Evolutionary conservation across 2,888 invertebrate genomes (phyloP).

Genomic region (Sminthurides aquaticus): DNA sequence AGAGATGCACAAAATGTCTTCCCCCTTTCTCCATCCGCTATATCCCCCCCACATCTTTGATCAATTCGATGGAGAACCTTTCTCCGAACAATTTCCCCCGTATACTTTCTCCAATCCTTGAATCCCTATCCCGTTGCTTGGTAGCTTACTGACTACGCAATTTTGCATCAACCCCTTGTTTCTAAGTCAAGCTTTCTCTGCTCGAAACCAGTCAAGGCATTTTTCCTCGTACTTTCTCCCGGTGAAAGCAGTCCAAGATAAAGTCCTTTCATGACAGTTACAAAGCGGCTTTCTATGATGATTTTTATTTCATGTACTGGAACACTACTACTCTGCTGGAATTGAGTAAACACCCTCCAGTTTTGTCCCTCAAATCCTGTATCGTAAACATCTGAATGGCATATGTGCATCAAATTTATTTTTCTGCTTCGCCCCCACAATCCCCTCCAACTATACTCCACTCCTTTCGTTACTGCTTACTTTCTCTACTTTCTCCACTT

Average conservation of each 20-base stretch:
- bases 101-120: not conserved
- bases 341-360: too few species aligned
- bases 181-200: too few species aligned
- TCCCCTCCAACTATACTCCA: not conserved
- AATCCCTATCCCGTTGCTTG: not conserved
- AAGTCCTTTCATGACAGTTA: not conserved
- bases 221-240: not conserved
- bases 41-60: not conserved
- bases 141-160: too few species aligned
- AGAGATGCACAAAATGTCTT: not conserved
- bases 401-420: not conserved
- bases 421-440: not conserved
- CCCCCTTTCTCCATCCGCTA: not conserved
- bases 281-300: constrained; percentile 1
- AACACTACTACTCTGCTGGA: not conserved
- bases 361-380: not conserved
- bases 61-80: not conserved
- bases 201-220: too few species aligned
- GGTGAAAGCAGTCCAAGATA: not conserved
- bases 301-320: not conserved
- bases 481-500: too few species aligned
- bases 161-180: too few species aligned
- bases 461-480: not conserved
- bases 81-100: not conserved
- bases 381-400: not conserved